Evolutionary conservation across 2,113 vertebrate species (phyloP).

Genomic region (Balaeniceps rex): DNA sequence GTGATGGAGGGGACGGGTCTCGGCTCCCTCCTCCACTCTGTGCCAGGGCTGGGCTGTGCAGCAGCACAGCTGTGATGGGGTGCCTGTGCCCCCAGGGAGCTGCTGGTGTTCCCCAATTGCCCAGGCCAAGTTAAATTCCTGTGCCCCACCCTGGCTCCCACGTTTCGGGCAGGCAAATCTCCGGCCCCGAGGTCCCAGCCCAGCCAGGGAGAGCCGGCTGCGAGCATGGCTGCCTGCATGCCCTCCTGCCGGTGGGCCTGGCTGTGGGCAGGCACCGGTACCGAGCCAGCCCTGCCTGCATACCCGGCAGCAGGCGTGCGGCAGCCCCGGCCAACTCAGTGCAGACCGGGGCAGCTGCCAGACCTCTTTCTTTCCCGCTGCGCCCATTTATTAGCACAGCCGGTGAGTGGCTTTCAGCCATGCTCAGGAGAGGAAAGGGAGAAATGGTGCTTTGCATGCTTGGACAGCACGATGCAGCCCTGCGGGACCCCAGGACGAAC

Average conservation of each 20-base stretch:
- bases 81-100: fast-evolving
- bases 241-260: neutral
- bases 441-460: neutral
- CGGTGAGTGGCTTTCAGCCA: neutral
- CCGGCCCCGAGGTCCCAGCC: fast-evolving
- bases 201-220: neutral
- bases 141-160: neutral
- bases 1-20: neutral
- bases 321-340: neutral
- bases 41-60: neutral
- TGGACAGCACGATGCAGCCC: fast-evolving
- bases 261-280: neutral
- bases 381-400: neutral
- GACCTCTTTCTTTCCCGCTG: neutral
- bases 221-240: neutral
- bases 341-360: conserved; percentile 17
- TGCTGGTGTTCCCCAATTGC: neutral
- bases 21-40: fast-evolving
- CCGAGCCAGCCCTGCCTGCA: neutral
- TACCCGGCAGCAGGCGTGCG: neutral
- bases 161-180: neutral
- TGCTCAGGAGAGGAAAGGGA: neutral
- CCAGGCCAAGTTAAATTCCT: neutral
- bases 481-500: fast-evolving
- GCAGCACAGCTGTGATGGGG: neutral